These are phyloP conservation scores for Cyprinus carpio DNA, from an alignment of 2,113 vertebrate genomes.

Conservation along the genomic window DNA sequence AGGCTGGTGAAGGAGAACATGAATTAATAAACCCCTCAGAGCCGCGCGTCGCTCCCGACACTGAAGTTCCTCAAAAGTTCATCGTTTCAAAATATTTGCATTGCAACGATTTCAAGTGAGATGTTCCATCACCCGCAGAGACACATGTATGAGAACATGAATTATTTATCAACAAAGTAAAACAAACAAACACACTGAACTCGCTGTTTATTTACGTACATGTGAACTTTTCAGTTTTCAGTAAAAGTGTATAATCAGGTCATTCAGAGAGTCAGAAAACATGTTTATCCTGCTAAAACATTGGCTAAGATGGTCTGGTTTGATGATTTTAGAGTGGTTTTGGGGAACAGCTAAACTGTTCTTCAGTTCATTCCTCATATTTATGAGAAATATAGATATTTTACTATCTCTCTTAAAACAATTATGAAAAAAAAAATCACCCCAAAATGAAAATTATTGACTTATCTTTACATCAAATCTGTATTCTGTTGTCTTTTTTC, in stretches of 20 bases:
- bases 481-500: not conserved
- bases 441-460: no score
- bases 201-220: not conserved
- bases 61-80: slow-evolving; percentile 19
- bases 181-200: not conserved
- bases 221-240: not conserved
- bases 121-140: slow-evolving; percentile 2
- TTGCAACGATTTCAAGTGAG: not conserved
- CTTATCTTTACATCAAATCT: not conserved
- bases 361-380: not conserved
- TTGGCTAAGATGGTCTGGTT: not conserved
- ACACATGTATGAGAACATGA: not conserved
- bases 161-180: slow-evolving; percentile 1
- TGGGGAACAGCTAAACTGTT: not conserved
- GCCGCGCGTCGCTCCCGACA: not conserved
- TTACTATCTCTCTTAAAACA: not conserved
- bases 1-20: not conserved
- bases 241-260: not conserved
- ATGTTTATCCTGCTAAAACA: not conserved
- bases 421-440: not conserved
- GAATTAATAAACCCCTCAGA: slow-evolving; percentile 17
- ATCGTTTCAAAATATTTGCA: slow-evolving; percentile 9
- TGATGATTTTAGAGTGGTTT: not conserved
- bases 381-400: not conserved
- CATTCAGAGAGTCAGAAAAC: not conserved